Evolutionary conservation across 2,888 invertebrate genomes (phyloP), one percentile per base, ranked within the genome.

Genomic region (Caenorhabditis drosophilae): DNA sequence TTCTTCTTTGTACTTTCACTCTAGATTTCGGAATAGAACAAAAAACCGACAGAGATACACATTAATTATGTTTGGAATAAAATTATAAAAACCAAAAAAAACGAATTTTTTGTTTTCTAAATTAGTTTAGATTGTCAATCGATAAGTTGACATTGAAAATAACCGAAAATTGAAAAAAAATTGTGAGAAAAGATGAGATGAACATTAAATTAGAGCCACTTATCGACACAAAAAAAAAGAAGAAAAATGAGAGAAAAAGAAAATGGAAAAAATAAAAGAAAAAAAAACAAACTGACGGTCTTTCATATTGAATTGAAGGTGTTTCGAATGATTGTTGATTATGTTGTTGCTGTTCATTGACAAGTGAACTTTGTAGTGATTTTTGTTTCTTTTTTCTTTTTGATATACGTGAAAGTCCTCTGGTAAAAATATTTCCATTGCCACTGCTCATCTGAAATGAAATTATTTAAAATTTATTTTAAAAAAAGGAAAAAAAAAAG

Each of bases 401-500:
- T 15, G 64, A 58, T 23, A 64, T 58, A 31, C 64, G 27, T 23
- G 58, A 64, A 3, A 64, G 47, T 2, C 64, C 64, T 18, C 64
- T 31, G 7, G 58, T 54, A 45, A 64, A 64, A 26, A 64, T 55
- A 45, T 58, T 64, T 11, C 58, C 63, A 35, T 45, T 49, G 36
- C 36, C 34, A 15, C 45, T 16, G 45, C 53, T 57, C 63, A 63
- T 63, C 63, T 63, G 63, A 20, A 54, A 45, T 16, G 4, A 27
- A 42, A 4, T 31, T 31, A 31, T n/a, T n/a, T n/a, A 40, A 42
- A 42, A 40, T 40, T 20, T 9, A 40, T 16, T 6, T 4, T 20
- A 40, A 40, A 4, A 18, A 42, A 42, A 4, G 3, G 7, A 4
- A 23, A 15, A 42, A 42, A 42, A 25, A 25, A 42, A 42, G 2